A percentile compares a stretch with the other conserved stretches of the same genome.
phyloP scores from a whole-genome alignment of 2,888 invertebrate species.

The Ceraclea dissimilis region DNA sequence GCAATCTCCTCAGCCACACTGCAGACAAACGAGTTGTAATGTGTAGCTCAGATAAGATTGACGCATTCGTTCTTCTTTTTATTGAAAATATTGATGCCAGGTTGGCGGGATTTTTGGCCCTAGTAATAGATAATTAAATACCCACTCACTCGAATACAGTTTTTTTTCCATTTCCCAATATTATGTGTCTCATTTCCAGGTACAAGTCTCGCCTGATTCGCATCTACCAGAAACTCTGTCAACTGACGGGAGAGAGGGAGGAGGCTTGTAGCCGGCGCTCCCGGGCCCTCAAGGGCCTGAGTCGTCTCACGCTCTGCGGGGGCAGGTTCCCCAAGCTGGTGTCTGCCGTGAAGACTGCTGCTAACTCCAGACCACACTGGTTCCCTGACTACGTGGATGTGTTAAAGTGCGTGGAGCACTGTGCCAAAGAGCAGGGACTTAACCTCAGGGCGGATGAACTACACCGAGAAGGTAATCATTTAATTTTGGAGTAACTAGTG shows the following conservation, averaged over 20 bases:
- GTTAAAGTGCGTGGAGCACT: conserved; percentile 30
- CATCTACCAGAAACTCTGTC: conserved; percentile 55
- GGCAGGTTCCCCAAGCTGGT: conserved; percentile 40
- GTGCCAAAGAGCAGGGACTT: conserved; percentile 14
- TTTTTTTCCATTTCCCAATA: too few species aligned
- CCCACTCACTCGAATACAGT: too few species aligned
- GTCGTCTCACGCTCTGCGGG: conserved; percentile 34
- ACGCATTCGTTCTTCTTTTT: too few species aligned
- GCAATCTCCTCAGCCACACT: too few species aligned
- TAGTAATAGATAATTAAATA: too few species aligned
- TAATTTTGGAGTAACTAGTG: too few species aligned
- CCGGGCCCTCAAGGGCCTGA: conserved; percentile 38
- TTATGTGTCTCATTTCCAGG: too few species aligned
- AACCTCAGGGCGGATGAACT: conserved; percentile 11
- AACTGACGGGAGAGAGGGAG: conserved; percentile 43
- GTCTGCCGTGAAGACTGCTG: conserved; percentile 39
- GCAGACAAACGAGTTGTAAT: too few species aligned
- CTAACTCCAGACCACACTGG: conserved; percentile 27
- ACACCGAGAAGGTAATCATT: conserved; percentile 19
- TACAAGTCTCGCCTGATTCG: conserved; percentile 44
- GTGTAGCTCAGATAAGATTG: too few species aligned
- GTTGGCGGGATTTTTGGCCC: too few species aligned
- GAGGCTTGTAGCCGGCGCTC: conserved; percentile 37
- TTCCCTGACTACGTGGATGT: conserved; percentile 43
- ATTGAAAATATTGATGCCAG: too few species aligned